Evolutionary conservation across 1,140 invertebrate species (phyloP).

Genomic region (Meloidogyne chitwoodi): DNA sequence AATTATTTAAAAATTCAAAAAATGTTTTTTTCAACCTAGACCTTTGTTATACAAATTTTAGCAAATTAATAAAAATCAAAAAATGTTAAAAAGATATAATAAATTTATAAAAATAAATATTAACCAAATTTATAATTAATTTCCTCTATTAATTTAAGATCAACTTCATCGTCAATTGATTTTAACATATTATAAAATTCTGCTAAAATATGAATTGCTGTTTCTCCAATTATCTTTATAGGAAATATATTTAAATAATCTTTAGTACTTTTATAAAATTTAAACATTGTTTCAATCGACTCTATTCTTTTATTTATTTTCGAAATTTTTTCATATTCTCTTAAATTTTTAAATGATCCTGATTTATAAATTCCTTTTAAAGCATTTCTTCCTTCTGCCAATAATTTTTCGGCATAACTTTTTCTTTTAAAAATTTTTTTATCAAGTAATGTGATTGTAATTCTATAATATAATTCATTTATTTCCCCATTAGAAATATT

Average conservation of each 20-base stretch:
- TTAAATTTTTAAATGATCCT: not conserved
- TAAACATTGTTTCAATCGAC: not conserved
- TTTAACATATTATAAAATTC: not conserved
- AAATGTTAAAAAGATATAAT: too few species aligned
- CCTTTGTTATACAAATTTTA: too few species aligned
- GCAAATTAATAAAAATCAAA: too few species aligned
- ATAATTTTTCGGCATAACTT: not conserved
- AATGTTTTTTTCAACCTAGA: too few species aligned
- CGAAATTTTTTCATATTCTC: not conserved
- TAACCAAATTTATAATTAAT: not conserved
- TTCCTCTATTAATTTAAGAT: not conserved
- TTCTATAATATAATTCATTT: not conserved
- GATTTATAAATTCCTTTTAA: too few species aligned
- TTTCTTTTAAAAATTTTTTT: not conserved
- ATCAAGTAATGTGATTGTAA: not conserved
- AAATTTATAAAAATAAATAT: too few species aligned
- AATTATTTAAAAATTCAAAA: too few species aligned
- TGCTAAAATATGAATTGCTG: not conserved
- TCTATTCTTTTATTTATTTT: not conserved
- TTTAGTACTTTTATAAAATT: not conserved
- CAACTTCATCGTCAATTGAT: not conserved
- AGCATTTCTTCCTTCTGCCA: not conserved
- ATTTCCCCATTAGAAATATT: not conserved
- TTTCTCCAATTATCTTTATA: not conserved
- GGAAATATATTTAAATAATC: not conserved